Conservation (phyloP, 2,113 vertebrate genomes). For the Neopipo cinnamomea region DNA sequence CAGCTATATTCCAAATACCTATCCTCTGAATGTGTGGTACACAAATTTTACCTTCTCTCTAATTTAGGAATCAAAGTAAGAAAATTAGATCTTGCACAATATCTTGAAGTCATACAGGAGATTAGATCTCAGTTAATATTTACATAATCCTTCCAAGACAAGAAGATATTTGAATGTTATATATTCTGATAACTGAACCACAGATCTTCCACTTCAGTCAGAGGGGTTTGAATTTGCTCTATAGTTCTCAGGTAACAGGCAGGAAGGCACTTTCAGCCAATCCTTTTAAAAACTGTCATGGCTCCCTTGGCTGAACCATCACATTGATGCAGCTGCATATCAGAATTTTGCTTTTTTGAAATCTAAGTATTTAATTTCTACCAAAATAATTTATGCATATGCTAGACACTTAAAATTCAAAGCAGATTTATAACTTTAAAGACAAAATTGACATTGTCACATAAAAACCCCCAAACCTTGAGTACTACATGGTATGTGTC, state of each 20-base stretch:
- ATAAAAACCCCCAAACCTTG: not conserved
- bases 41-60: not conserved
- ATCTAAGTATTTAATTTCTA: not conserved
- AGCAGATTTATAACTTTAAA: not conserved
- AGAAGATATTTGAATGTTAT: not conserved
- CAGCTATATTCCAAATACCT: not conserved
- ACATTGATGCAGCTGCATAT: not conserved
- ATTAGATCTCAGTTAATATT: not conserved
- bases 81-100: not conserved
- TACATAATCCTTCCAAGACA: not conserved
- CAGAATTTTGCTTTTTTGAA: not conserved
- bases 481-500: not conserved
- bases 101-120: not conserved
- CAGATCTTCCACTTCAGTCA: not conserved
- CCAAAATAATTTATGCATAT: not conserved
- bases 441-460: not conserved
- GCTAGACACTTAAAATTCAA: not conserved
- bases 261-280: not conserved
- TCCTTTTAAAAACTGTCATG: not conserved
- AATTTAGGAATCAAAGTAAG: not conserved
- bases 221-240: not conserved
- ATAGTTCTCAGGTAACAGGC: not conserved
- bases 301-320: not conserved
- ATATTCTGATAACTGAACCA: not conserved
- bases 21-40: not conserved